Percentiles rank a stretch among this genome's conserved stretches.
Evolutionary conservation across 2,113 vertebrate genomes (phyloP).

Genomic region (Urocynchramus pylzowi): DNA sequence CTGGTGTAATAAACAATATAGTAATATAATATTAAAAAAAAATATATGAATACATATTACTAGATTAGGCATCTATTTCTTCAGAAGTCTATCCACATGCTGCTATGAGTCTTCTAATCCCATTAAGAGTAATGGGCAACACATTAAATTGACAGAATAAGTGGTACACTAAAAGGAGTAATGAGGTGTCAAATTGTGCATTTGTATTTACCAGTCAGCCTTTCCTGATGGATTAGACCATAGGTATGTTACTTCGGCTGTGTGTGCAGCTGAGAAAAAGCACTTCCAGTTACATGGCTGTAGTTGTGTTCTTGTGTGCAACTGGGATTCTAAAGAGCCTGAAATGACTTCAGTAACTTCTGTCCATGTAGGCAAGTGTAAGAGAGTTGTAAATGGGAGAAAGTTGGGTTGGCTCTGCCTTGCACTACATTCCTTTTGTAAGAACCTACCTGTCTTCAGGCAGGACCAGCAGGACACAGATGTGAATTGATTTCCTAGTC

Average conservation of each 20-base stretch:
- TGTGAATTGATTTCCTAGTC: background rate
- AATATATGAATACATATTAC: background rate
- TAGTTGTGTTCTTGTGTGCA: background rate
- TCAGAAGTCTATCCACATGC: background rate
- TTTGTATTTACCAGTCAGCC: background rate
- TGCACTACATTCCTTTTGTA: background rate
- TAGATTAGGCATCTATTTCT: background rate
- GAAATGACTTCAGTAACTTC: background rate
- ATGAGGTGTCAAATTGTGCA: background rate
- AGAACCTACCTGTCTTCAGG: background rate
- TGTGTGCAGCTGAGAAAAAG: background rate
- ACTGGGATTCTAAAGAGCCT: background rate
- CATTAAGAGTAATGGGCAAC: background rate
- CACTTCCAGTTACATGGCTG: background rate
- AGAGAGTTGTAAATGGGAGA: background rate
- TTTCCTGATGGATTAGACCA: background rate
- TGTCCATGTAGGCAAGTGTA: background rate
- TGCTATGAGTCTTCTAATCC: background rate
- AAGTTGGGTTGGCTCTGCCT: background rate
- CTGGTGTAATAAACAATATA: background rate
- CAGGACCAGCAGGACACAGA: background rate
- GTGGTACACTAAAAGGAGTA: background rate
- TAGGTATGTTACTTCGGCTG: background rate
- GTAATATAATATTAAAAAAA: background rate
- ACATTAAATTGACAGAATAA: background rate